These are phyloP conservation scores for Leptestheria dahalacensis DNA, from an alignment of 1,140 invertebrate species.

Conservation along the genomic window DNA sequence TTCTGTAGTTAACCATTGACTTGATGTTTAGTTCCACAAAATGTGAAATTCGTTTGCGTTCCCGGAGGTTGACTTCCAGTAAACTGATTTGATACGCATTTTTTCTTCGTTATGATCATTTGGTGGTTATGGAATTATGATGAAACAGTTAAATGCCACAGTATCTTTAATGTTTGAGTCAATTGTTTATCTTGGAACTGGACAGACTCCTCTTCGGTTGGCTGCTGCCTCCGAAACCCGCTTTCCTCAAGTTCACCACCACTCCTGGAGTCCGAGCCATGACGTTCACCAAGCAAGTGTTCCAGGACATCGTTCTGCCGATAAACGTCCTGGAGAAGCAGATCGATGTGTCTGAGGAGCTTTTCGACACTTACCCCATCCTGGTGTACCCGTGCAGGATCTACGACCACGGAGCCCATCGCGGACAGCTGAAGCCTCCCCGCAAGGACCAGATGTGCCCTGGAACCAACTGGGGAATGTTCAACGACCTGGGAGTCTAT, in stretches of 20 bases:
- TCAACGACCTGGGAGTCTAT: conserved; percentile 40
- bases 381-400: conserved; percentile 38
- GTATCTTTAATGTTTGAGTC: not conserved
- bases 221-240: conserved; percentile 34
- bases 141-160: not conserved
- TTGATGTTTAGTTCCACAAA: too few species aligned
- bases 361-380: conserved; percentile 37
- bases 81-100: too few species aligned
- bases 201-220: conserved; percentile 26
- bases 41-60: too few species aligned
- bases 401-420: conserved; percentile 33
- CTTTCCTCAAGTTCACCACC: conserved; percentile 37
- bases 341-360: conserved; percentile 32
- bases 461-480: conserved; percentile 34
- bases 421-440: conserved; percentile 32
- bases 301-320: conserved; percentile 40
- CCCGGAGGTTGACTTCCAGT: too few species aligned
- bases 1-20: too few species aligned
- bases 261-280: conserved; percentile 36
- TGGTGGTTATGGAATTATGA: conserved; percentile 24
- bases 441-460: conserved; percentile 31
- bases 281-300: conserved; percentile 40
- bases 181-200: conserved; percentile 9
- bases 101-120: too few species aligned
- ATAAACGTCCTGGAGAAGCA: conserved; percentile 36